These are phyloP conservation scores for Dicycla oo DNA, from an alignment of 2,888 invertebrate species.

Conservation along the genomic window DNA sequence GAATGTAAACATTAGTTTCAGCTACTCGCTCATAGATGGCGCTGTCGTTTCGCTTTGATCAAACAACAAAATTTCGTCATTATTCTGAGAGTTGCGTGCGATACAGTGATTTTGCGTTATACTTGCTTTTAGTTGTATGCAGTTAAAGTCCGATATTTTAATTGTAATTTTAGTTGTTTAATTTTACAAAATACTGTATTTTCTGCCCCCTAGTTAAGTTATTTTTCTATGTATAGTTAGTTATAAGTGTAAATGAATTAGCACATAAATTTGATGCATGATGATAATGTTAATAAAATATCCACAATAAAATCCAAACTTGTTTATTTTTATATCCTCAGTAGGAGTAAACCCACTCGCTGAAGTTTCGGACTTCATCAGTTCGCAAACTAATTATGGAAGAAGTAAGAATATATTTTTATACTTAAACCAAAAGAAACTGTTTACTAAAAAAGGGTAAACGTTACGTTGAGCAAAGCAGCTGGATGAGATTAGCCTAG, in stretches of 20 bases:
- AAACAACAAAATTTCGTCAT: constrained; percentile 65
- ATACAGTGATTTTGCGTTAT: constrained; percentile 82
- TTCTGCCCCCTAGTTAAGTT: constrained; percentile 90
- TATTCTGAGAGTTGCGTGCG: constrained; percentile 87
- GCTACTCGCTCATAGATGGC: constrained; percentile 73
- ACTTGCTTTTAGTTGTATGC: constrained; percentile 86
- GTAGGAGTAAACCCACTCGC: constrained; percentile 8
- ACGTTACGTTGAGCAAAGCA: background rate
- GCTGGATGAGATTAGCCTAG: background rate
- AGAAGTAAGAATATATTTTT: background rate
- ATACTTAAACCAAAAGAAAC: background rate
- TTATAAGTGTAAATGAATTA: constrained; percentile 90
- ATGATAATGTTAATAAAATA: constrained; percentile 91
- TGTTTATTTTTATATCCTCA: constrained; percentile 73
- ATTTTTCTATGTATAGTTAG: constrained; percentile 91
- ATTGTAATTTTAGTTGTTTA: constrained; percentile 86
- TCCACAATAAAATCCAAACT: constrained; percentile 88
- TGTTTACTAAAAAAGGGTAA: background rate
- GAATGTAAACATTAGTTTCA: constrained; percentile 64
- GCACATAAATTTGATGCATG: constrained; percentile 90
- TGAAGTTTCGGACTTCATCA: background rate
- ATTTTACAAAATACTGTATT: constrained; percentile 89
- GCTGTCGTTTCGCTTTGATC: constrained; percentile 70
- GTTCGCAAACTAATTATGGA: background rate
- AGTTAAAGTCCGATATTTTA: constrained; percentile 87